Conservation (phyloP, 2,888 invertebrate species). For the Lacanobia wlatinum region DNA sequence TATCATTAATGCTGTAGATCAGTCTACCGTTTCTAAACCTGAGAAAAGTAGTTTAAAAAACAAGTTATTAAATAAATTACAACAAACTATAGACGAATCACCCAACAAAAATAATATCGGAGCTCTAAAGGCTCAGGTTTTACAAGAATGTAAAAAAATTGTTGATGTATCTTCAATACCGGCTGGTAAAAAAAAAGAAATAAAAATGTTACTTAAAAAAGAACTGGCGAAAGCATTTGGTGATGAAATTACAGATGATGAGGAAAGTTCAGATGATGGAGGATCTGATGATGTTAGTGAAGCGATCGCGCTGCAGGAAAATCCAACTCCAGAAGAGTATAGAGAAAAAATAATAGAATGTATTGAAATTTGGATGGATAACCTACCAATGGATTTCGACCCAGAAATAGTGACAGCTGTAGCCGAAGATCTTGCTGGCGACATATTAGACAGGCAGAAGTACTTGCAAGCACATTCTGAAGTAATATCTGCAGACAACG, state of each 20-base stretch:
- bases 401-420: slow-evolving; percentile 59
- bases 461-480: slow-evolving; percentile 74
- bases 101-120: slow-evolving; percentile 12
- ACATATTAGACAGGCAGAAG: slow-evolving; percentile 75
- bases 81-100: slow-evolving; percentile 14
- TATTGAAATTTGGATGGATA: slow-evolving; percentile 57
- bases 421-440: slow-evolving; percentile 67
- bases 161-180: slow-evolving; percentile 14
- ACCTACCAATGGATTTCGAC: slow-evolving; percentile 59
- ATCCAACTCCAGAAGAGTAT: not conserved
- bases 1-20: slow-evolving; percentile 26
- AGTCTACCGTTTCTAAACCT: slow-evolving; percentile 17
- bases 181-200: not conserved
- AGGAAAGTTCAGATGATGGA: not conserved
- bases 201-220: slow-evolving; percentile 23
- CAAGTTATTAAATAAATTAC: slow-evolving; percentile 21
- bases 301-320: not conserved
- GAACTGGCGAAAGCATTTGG: not conserved
- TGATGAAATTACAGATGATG: not conserved
- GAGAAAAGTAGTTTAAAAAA: slow-evolving; percentile 25
- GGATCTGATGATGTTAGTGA: not conserved
- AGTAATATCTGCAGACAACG: slow-evolving; percentile 62
- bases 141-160: slow-evolving; percentile 9
- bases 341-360: not conserved
- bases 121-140: slow-evolving; percentile 8